Evolutionary conservation across 2,113 vertebrate genomes (phyloP), one percentile per base, ranked within the genome.

Genomic region (Thryonomys swinderianus): DNA sequence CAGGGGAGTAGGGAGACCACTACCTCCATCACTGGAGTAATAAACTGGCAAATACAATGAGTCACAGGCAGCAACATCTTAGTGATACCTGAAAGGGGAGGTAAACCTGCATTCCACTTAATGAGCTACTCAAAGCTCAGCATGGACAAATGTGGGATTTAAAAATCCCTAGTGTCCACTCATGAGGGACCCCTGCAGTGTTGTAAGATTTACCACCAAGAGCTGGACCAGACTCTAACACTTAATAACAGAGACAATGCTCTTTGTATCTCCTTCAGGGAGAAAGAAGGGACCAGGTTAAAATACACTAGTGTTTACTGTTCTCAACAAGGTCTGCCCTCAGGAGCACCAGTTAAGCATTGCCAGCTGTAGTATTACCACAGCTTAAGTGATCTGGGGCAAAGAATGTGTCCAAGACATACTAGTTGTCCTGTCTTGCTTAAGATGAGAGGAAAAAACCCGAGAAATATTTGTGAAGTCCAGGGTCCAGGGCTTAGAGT

Each of bases 381-480:
- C 61, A 66, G 45, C 7, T 13, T 37, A 66, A 40, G 6, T 66
- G 59, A 51, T n/a, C 40, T 73, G 4, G 17, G 16, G 10, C 1
- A 73, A 51, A 8, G 9, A 14, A 71, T 45, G 30, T 20, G 13
- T 0, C 20, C 13, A 40, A 37, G 34, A 18, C 45, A 83, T 20
- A 53, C 1, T 37, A 67, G 11, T 23, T 9, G 20, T 53, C 14
- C 67, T 73, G 2, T 82, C 30, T n/a, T 45, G n/a, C 34, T 45
- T 42, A 64, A 9, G 30, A n/a, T 40, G 23, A 32, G 18, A 1
- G 32, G 0, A 42, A 61, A 32, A 27, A 69, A 4, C 4, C 9
- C 8, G 23, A 74, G 79, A 37, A 48, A 51, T 3, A 3, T 0
- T 3, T 40, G 7, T 14, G 9, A 61, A 6, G 1, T 20, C 10